Base-by-base conservation (phyloP, 1,140 invertebrate species). In the Euura lappo region DNA sequence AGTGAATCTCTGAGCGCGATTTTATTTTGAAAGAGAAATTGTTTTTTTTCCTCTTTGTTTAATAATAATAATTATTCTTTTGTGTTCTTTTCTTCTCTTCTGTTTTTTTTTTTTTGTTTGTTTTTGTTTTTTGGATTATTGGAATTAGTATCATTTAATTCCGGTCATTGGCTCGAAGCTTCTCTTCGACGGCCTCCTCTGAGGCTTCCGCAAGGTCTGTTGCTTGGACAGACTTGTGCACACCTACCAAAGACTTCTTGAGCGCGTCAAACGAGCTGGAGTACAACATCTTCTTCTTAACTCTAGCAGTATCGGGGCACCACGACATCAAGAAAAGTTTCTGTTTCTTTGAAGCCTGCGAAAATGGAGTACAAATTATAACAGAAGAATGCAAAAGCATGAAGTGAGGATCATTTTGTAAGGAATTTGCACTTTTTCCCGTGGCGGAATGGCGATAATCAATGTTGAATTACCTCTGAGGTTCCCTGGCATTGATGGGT, bases 271-370 rank as follows among this genome's bases (percentile, higher is more conserved):
- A 98, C 81, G 96, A 98, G 91, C 95, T 94, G 77, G 97, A 98
- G 90, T 99, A 99, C 91, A 99, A 94, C 97, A 99, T 99, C 93
- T 99, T 99, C 94, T 98, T 98, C 92, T 98, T 98, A 73, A 98
- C 95, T 89, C 96, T 97, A 81, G 97, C 96, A 85, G 94, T 96
- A 88, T 99, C 97, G 45, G 97, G 98, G 91, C 96, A 98, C 96
- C 96, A 98, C 82, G 95, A 96, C 96, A 98, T 97, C 84, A 98
- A 91, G 90, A 98, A 97, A 72, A 98, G 89, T 88, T 98, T 97
- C 86, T 97, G 95, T 92, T 97, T 97, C 91, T 97, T 97, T 87
- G 94, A 95, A 82, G 94, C 94, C 90, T 91, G 75, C 4, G 44
- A 79, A 79, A 75, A 60, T 70, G 76, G 70, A 69, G 69, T 65